Base-by-base conservation (phyloP, 2,888 invertebrate genomes). In the Endomychus coccineus region DNA sequence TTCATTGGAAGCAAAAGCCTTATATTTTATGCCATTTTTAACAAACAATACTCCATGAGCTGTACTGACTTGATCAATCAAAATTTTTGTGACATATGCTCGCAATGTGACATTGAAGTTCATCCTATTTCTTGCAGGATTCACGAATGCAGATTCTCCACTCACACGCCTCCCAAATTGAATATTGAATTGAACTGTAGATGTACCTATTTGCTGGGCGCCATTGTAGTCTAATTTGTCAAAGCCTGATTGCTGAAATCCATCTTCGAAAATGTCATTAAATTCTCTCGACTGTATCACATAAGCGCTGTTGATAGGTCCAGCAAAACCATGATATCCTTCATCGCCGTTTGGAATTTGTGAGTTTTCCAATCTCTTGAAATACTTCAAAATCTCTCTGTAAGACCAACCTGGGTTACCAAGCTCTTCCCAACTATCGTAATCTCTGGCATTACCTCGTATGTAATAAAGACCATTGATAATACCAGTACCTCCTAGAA, bases 381-480 rank as follows among this genome's bases (percentile, higher is more conserved):
- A 91, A 56, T 91, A 91, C 21, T 80, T 80, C 3, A 91, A 67
- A 0, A 83, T 83, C 34, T 83, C 76, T 3, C 78, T 69, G 63
- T 85, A 91, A 84, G 61, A 87, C 91, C 91, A 91, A 6, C 87
- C 88, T 0, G 78, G 70, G 51, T 90, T 90, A 0, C 90, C 90
- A 33, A 45, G 17, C 15, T 42, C 29, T 48, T 83, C 84, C 91
- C 91, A 91, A 28, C 78, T 74, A 56, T 91, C 85, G 62, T 83
- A 91, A 57, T 91, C 91, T 7, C 34, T 71, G 31, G 73, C 71
- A 58, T 73, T 86, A 5, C 89, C 89, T 40, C 89, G 69, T 0
- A 87, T 82, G 60, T 89, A 89, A 4, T 87, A 71, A 84, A 89
- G 85, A 58, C 83, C 83, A 57, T 89, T 89, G 1, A 88, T 70